These are phyloP conservation scores for Eupelmus urozonus DNA, from an alignment of 2,888 invertebrate species.

Conservation along the genomic window DNA sequence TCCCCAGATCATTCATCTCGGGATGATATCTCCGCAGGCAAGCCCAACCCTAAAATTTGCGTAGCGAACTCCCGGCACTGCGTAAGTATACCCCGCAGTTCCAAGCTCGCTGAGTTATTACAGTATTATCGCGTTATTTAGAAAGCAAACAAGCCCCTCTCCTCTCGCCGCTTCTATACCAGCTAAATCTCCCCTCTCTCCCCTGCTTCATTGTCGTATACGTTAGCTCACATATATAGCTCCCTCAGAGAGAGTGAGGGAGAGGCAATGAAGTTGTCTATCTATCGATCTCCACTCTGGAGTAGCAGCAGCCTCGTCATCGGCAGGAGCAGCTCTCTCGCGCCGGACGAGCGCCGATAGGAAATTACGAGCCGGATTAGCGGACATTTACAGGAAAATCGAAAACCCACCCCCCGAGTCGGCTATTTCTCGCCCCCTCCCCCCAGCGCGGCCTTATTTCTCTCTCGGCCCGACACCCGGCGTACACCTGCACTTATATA, in stretches of 20 bases:
- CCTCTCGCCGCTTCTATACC: not conserved
- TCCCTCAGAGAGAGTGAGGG: not conserved
- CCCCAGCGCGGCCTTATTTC: not conserved
- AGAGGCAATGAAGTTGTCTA: conserved; percentile 19
- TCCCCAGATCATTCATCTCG: no score
- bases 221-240: no score
- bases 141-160: conserved; percentile 40
- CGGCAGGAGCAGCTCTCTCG: not conserved
- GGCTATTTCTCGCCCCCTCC: not conserved
- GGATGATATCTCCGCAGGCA: no score
- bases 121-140: conserved; percentile 47
- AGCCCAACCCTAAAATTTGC: no score
- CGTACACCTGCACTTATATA: not conserved
- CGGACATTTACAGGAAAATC: conserved; percentile 54
- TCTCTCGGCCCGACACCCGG: no score
- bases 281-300: conserved; percentile 46
- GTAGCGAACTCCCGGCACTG: no score
- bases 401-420: conserved; percentile 37
- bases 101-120: conserved; percentile 20
- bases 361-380: conserved; percentile 61
- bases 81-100: no score
- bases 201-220: conserved; percentile 9
- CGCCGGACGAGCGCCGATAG: conserved; percentile 41
- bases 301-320: conserved; percentile 27
- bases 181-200: not conserved